phyloP scores from a whole-genome alignment of 2,113 vertebrate species.

The Chaetops frenatus region DNA sequence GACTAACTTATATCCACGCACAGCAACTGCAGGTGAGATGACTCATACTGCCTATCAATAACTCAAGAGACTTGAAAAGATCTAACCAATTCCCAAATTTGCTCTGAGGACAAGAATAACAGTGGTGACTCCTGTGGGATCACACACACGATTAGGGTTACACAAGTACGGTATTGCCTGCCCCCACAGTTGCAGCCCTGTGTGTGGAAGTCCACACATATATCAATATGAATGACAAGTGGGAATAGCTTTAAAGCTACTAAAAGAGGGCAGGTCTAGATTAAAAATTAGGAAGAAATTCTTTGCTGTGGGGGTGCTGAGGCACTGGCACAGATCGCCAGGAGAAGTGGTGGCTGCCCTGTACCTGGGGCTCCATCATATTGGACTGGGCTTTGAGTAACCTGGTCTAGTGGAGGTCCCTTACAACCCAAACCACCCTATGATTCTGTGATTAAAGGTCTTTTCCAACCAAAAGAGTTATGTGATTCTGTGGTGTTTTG shows the following conservation, averaged over 20 bases:
- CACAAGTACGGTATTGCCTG: background rate
- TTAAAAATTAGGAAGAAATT: background rate
- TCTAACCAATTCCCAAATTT: background rate
- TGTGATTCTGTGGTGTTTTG: background rate
- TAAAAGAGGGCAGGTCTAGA: background rate
- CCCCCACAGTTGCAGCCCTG: fast-evolving
- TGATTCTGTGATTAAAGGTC: background rate
- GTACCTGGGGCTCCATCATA: background rate
- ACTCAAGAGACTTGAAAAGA: background rate
- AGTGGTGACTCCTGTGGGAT: background rate
- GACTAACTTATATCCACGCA: background rate
- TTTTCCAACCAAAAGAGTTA: background rate
- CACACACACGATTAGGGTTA: background rate
- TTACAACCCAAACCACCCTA: background rate
- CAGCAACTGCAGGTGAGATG: background rate
- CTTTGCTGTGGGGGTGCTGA: background rate
- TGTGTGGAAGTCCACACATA: background rate
- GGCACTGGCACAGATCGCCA: background rate
- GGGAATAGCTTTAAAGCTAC: background rate
- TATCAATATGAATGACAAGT: too few relatives aligned
- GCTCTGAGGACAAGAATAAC: background rate
- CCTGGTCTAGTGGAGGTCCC: background rate
- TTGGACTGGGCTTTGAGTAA: background rate
- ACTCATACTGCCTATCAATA: background rate
- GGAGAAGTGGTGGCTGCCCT: background rate